phyloP scores from a whole-genome alignment of 2,888 invertebrate genomes.

The Cerastis rubricosa region DNA sequence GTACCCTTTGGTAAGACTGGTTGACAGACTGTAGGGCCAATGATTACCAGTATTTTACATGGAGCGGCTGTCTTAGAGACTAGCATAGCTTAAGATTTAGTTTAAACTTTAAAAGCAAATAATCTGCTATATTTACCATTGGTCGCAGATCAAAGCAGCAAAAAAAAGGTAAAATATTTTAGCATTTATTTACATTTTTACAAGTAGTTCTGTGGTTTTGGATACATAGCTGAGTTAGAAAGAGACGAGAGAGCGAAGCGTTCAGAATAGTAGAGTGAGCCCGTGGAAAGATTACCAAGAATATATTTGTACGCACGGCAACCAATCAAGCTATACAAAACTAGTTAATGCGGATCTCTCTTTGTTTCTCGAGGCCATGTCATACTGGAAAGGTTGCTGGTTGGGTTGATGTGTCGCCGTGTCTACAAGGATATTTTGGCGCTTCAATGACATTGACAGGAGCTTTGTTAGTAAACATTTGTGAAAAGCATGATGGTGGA shows the following conservation, averaged over 20 bases:
- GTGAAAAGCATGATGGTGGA: background rate
- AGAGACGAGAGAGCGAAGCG: background rate
- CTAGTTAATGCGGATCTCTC: background rate
- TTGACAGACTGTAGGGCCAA: too few relatives aligned
- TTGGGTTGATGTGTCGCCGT: background rate
- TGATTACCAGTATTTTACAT: background rate
- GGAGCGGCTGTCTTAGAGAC: background rate
- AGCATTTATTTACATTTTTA: constrained; percentile 29
- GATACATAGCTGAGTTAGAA: background rate
- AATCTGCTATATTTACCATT: constrained; percentile 48
- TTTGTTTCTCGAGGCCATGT: background rate
- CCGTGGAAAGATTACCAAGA: background rate
- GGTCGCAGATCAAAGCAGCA: constrained; percentile 43
- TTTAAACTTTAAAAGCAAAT: constrained; percentile 14
- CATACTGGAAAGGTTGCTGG: background rate
- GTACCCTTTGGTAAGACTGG: too few relatives aligned
- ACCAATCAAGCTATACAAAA: background rate
- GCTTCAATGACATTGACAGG: background rate
- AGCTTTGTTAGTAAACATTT: background rate
- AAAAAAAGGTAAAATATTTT: constrained; percentile 35
- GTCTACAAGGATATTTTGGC: background rate
- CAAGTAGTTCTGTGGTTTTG: background rate
- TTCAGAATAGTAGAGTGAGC: background rate
- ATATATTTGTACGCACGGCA: background rate
- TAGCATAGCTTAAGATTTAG: constrained; percentile 7